A percentile compares a stretch with the other conserved stretches of the same genome.
Conservation (phyloP, 2,888 invertebrate species). For the Dolichopus griseipennis region DNA sequence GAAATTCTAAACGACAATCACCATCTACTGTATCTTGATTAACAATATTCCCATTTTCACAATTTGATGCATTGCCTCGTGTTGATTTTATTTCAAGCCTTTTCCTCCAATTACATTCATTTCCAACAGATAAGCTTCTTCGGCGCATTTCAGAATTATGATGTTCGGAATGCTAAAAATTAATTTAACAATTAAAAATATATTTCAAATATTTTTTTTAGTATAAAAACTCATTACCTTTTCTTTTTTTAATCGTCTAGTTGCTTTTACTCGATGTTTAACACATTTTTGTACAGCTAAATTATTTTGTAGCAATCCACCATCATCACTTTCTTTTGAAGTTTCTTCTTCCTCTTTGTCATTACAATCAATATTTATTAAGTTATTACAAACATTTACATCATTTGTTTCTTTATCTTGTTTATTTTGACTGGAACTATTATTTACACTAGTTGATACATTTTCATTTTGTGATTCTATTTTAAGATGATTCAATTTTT, state of each 20-base stretch:
- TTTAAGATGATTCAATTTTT: background rate
- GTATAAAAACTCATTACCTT: background rate
- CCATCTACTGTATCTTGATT: constrained; percentile 16
- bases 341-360: background rate
- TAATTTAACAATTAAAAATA: background rate
- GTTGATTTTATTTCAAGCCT: constrained; percentile 23
- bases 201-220: background rate
- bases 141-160: constrained; percentile 39
- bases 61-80: background rate
- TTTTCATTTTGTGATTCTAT: background rate
- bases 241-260: background rate
- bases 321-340: background rate
- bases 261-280: background rate
- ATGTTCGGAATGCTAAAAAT: constrained; percentile 31
- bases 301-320: background rate
- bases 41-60: background rate
- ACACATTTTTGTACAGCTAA: background rate
- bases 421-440: background rate
- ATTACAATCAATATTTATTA: constrained; percentile 6
- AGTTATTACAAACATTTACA: background rate
- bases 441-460: background rate
- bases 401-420: background rate
- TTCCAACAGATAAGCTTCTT: constrained; percentile 42
- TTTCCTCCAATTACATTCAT: constrained; percentile 39
- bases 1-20: constrained; percentile 40